These are phyloP conservation scores for Leptarthrus brevirostris DNA, from an alignment of 2,888 invertebrate genomes.

Conservation along the genomic window DNA sequence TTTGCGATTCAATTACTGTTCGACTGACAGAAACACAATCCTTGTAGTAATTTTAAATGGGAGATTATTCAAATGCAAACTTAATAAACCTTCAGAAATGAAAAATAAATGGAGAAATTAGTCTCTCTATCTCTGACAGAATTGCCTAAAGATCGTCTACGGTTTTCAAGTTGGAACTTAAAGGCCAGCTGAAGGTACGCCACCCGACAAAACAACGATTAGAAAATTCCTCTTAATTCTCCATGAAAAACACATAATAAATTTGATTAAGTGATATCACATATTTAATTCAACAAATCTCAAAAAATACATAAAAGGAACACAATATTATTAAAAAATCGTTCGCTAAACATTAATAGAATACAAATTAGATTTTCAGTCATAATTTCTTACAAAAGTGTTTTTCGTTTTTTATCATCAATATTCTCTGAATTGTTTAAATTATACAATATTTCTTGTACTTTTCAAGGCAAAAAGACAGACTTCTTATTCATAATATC, in stretches of 20 bases:
- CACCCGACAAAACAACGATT: too few relatives aligned
- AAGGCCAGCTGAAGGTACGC: too few relatives aligned
- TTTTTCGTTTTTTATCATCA: conserved; percentile 29
- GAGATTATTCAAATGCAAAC: too few relatives aligned
- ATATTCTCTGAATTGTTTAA: conserved; percentile 32
- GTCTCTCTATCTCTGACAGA: too few relatives aligned
- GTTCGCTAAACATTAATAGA: conserved; percentile 43
- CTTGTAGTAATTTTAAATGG: too few relatives aligned
- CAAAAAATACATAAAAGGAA: conserved; percentile 45
- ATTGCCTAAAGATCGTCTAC: too few relatives aligned
- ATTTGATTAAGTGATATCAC: conserved; percentile 42
- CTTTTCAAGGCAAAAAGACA: conserved; percentile 46
- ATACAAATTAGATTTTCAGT: conserved; percentile 38
- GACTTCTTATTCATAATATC: conserved; percentile 47
- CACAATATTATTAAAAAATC: conserved; percentile 44
- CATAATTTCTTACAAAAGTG: conserved; percentile 37
- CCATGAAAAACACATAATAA: background rate
- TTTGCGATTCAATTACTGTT: too few relatives aligned
- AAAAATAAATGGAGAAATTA: too few relatives aligned
- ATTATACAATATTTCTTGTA: conserved; percentile 46
- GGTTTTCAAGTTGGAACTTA: too few relatives aligned
- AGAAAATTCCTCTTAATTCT: too few relatives aligned
- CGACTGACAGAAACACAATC: too few relatives aligned
- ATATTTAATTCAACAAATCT: conserved; percentile 46
- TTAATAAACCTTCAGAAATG: too few relatives aligned